These are phyloP conservation scores for Ophion obscuratus DNA, from an alignment of 2,888 invertebrate genomes.

Conservation along the genomic window DNA sequence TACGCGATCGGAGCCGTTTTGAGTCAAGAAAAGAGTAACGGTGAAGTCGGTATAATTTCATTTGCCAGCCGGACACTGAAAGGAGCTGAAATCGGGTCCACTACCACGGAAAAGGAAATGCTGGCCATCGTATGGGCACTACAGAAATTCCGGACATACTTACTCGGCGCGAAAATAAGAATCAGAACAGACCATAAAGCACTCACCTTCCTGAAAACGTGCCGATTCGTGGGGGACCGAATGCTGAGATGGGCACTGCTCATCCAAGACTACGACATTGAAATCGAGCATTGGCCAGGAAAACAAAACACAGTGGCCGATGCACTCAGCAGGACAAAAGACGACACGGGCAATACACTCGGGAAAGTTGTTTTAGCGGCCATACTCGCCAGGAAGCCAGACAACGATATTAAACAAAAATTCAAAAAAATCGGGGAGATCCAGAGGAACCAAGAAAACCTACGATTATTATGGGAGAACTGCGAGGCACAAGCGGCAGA, in stretches of 20 bases:
- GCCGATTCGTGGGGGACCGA: background rate
- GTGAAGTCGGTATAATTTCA: too few relatives aligned
- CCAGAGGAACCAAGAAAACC: background rate
- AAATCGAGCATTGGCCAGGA: background rate
- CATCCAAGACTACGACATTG: background rate
- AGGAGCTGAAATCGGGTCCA: too few relatives aligned
- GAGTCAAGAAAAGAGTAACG: too few relatives aligned
- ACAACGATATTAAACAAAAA: background rate
- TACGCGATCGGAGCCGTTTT: background rate
- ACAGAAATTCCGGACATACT: too few relatives aligned
- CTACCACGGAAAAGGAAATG: too few relatives aligned
- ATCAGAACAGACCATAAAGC: background rate
- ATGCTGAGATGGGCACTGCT: background rate
- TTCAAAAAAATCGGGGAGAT: background rate
- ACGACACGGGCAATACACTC: too few relatives aligned
- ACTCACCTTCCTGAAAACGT: slow-evolving; percentile 1
- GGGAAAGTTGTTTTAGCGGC: background rate
- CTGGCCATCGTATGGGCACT: too few relatives aligned
- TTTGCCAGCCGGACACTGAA: too few relatives aligned
- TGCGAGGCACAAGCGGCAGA: background rate
- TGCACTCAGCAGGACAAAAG: background rate
- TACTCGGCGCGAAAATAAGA: too few relatives aligned
- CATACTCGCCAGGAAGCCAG: background rate
- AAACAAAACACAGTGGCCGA: background rate
- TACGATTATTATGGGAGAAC: background rate